Conservation (phyloP, 2,797 vertebrate genomes). For the Graptemys geographica region DNA sequence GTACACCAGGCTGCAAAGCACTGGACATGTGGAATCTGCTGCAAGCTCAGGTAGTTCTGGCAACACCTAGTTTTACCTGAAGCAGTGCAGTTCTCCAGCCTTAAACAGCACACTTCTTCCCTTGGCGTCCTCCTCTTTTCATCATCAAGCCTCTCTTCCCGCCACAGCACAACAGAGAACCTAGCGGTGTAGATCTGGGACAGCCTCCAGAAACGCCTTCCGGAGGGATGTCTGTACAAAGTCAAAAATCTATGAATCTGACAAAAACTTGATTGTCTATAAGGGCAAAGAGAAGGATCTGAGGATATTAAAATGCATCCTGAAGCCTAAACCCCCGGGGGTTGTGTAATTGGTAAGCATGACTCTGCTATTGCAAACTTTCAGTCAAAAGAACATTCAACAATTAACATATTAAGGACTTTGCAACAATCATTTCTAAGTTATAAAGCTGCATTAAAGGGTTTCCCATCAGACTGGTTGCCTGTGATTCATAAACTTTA, state of each 20-base stretch:
- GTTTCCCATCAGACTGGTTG: background rate
- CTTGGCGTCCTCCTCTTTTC: background rate
- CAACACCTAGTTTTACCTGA: no score
- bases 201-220: slow-evolving; percentile 81
- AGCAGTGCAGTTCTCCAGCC: background rate
- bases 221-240: slow-evolving; percentile 79
- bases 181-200: slow-evolving; percentile 85
- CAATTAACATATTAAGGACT: no score
- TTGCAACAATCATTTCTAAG: no score
- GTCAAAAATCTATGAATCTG: slow-evolving; percentile 86
- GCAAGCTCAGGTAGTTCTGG: no score
- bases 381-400: background rate
- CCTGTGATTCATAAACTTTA: background rate
- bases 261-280: slow-evolving; percentile 84
- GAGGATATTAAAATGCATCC: no score
- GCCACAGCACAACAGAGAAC: slow-evolving; percentile 83
- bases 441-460: background rate
- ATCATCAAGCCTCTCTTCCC: background rate
- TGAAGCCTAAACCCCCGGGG: background rate
- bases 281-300: slow-evolving; percentile 73
- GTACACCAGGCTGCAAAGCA: no score
- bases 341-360: background rate
- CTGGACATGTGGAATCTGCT: no score
- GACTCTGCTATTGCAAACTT: background rate
- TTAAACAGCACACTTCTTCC: background rate